Evolutionary conservation across 2,113 vertebrate genomes (phyloP).

Genomic region (Pyrgilauda ruficollis): DNA sequence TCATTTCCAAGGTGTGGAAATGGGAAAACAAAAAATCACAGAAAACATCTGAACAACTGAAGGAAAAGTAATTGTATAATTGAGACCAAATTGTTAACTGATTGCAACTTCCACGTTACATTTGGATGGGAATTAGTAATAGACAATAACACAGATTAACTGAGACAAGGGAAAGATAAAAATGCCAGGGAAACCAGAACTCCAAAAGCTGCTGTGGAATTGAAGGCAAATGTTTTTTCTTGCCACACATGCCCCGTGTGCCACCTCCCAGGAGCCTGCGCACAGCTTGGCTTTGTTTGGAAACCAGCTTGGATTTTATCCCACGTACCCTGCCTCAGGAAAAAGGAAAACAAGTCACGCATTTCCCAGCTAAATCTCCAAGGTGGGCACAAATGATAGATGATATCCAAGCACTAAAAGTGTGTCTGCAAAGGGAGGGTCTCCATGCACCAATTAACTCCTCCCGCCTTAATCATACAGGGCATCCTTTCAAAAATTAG

Average conservation of each 20-base stretch:
- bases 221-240: background rate
- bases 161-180: background rate
- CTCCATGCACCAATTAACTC: background rate
- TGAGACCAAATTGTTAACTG: background rate
- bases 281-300: background rate
- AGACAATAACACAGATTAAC: background rate
- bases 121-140: background rate
- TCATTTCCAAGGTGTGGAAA: background rate
- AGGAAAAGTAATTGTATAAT: background rate
- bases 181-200: background rate
- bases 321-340: background rate
- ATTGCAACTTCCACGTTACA: background rate
- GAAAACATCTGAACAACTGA: background rate
- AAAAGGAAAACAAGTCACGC: background rate
- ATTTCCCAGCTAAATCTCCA: background rate
- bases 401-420: background rate
- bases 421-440: background rate
- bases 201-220: background rate
- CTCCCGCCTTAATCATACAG: background rate
- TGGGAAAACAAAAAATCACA: background rate
- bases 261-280: background rate
- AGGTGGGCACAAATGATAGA: background rate
- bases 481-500: background rate
- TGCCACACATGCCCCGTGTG: rapidly evolving
- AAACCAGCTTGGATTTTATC: background rate